Base-by-base conservation (phyloP, 2,888 invertebrate genomes). In the Scaeva pyrastri region DNA sequence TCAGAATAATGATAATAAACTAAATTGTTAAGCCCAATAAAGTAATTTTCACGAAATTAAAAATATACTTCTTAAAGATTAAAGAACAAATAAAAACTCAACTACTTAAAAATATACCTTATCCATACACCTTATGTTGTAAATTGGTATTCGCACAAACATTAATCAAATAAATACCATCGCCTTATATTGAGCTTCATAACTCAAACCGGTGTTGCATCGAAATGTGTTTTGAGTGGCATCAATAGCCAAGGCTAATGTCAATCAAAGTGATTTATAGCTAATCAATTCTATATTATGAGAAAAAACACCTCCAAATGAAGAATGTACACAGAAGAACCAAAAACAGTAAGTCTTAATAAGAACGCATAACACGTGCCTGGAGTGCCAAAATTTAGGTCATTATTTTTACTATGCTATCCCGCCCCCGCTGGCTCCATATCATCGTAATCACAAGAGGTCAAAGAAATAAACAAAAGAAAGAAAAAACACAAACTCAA, bases 221-320 rank as follows among this genome's bases (percentile, higher is more conserved):
- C 41, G 39, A 45, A 55, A 11, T 68, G 39, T 55, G 39, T 55
- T 52, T 68, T 72, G 45, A 21, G 58, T 52, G 60, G 31, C 73
- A 73, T 31, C 31, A 31, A 14, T 50, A 55, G 74, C 41, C 56
- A 58, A 48, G 60, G 74, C 41, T 62, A 58, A 48, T 55, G 83
- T 78, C 83, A 68, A 62, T 83, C 83, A 74, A 6, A 45, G 70
- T 83, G 78, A 78, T 83, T 78, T 74, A 83, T 83, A 31, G 31
- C 45, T 39, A 19, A 21, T 55, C 50, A 31, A 60, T 45, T 41
- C 31, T 12, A 48, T 10, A n/a, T n/a, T n/a, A n/a, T n/a, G n/a
- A 64, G n/a, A 36, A 16, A 70, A 58, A 62, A 52, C 23, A 52
- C 23, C 52, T 52, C 8, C 31, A 31, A 31, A 48, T 50, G 31